These are phyloP conservation scores for Callospermophilus lateralis DNA, from an alignment of 2,113 vertebrate genomes.

Conservation along the genomic window DNA sequence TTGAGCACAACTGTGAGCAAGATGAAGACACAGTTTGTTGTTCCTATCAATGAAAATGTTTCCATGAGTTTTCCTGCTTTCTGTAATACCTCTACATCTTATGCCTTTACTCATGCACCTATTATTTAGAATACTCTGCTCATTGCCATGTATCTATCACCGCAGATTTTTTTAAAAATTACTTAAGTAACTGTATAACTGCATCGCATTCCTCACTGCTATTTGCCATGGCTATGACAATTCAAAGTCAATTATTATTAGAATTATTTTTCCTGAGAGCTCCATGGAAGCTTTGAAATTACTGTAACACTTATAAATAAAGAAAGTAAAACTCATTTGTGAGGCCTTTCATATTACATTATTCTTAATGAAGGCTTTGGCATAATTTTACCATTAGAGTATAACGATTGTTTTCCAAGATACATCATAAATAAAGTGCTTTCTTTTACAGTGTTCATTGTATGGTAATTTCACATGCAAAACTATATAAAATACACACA, in stretches of 20 bases:
- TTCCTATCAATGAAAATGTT: conserved; percentile 1
- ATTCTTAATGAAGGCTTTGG: conserved; percentile 27
- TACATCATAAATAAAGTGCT: background rate
- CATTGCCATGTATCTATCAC: background rate
- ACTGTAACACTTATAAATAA: background rate
- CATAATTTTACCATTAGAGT: background rate
- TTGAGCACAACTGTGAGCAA: background rate
- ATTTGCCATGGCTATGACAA: background rate
- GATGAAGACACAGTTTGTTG: background rate
- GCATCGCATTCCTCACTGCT: background rate
- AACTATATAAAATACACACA: background rate
- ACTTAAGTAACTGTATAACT: background rate
- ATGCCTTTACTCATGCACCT: background rate
- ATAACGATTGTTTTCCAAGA: background rate
- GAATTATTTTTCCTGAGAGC: conserved; percentile 31
- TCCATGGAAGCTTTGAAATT: background rate
- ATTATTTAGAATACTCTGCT: background rate
- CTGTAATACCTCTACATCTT: background rate
- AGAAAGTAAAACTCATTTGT: background rate
- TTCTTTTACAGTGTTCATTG: background rate
- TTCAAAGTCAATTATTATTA: background rate
- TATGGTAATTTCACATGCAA: background rate
- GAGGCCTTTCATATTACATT: background rate
- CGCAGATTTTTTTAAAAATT: background rate
- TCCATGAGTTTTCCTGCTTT: background rate